Conservation (phyloP, 2,888 invertebrate species). For the Cremastinae sp. region DNA sequence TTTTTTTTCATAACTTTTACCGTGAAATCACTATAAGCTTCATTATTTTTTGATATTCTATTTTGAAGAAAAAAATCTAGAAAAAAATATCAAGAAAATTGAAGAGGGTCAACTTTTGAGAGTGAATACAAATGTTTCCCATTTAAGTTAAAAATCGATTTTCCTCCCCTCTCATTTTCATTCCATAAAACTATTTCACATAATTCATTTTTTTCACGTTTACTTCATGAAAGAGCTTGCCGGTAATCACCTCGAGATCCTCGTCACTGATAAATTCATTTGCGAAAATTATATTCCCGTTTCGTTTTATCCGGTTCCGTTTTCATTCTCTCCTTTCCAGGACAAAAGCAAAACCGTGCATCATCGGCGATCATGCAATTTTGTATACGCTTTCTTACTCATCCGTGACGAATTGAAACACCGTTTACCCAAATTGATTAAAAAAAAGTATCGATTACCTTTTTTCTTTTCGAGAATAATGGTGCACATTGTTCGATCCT, state of each 20-base stretch:
- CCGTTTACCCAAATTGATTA: too few species aligned
- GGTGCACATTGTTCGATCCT: too few species aligned
- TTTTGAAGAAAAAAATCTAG: constrained; percentile 14
- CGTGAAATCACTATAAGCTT: too few species aligned
- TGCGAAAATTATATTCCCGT: constrained; percentile 29
- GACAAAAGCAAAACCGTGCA: too few species aligned
- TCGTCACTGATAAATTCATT: constrained; percentile 14
- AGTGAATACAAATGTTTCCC: constrained; percentile 2
- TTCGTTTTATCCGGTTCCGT: constrained; percentile 6
- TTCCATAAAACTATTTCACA: constrained; percentile 32
- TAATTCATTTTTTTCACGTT: constrained; percentile 19
- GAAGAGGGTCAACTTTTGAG: constrained; percentile 44
- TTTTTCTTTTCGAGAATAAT: too few species aligned
- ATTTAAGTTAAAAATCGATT: not conserved
- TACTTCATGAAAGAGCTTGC: constrained; percentile 2
- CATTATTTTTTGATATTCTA: too few species aligned
- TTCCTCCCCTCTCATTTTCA: constrained; percentile 4
- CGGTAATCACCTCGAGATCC: constrained; percentile 11
- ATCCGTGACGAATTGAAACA: too few species aligned
- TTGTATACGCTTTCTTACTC: too few species aligned
- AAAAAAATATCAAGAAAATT: not conserved
- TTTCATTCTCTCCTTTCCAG: not conserved
- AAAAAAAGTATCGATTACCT: too few species aligned
- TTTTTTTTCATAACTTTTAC: too few species aligned
- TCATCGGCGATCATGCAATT: constrained; percentile 1